These are phyloP conservation scores for Scaeva pyrastri DNA, from an alignment of 2,888 invertebrate genomes.

Conservation along the genomic window DNA sequence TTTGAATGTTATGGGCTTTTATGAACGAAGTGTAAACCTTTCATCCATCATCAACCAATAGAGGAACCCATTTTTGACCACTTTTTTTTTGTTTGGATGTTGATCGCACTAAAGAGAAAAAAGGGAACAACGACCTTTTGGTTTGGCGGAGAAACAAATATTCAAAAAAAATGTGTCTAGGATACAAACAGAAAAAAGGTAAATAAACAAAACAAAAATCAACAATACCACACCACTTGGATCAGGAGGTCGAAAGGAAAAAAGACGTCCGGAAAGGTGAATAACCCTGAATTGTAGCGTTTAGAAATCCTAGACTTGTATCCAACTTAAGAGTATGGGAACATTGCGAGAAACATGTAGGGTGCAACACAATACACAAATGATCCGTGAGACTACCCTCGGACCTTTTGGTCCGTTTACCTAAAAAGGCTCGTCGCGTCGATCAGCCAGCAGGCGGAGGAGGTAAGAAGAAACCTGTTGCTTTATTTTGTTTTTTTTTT, in stretches of 20 bases:
- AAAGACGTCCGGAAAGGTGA: slow-evolving; percentile 60
- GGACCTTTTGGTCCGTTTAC: slow-evolving; percentile 19
- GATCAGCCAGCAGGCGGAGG: neutral
- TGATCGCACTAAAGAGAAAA: slow-evolving; percentile 19
- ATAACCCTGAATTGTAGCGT: slow-evolving; percentile 61
- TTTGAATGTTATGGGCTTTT: slow-evolving; percentile 48
- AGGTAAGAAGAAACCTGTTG: slow-evolving; percentile 49
- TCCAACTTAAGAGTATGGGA: slow-evolving; percentile 61
- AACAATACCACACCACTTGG: slow-evolving; percentile 32
- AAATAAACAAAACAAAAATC: slow-evolving; percentile 18
- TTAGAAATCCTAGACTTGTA: slow-evolving; percentile 75
- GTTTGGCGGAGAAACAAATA: neutral
- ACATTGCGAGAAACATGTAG: neutral
- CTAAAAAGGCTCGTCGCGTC: no score
- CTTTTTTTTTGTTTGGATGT: neutral
- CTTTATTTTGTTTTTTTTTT: slow-evolving; percentile 52
- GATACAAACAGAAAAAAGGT: slow-evolving; percentile 49
- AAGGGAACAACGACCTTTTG: slow-evolving; percentile 15
- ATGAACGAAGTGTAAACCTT: slow-evolving; percentile 50
- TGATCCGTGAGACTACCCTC: slow-evolving; percentile 66
- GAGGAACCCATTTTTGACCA: slow-evolving; percentile 44
- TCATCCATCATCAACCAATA: slow-evolving; percentile 48
- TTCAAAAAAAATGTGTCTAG: slow-evolving; percentile 54
- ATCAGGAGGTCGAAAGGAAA: slow-evolving; percentile 3
- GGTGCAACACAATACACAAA: slow-evolving; percentile 49